Base-by-base conservation (phyloP, 1,140 invertebrate genomes). In the Apis laboriosa region DNA sequence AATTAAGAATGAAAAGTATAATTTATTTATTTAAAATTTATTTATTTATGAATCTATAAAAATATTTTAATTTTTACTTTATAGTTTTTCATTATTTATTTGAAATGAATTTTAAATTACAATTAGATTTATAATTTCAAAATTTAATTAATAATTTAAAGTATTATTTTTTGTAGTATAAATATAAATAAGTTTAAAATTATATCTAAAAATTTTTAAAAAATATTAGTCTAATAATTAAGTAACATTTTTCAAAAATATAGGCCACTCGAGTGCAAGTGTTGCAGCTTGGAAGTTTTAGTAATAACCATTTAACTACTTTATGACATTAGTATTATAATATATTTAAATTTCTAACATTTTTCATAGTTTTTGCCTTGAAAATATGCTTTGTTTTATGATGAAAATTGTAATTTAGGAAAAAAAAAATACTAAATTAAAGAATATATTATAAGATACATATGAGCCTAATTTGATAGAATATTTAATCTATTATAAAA, bases 311-410 rank as follows among this genome's bases (percentile, higher is more conserved):
- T 55, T 55, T 72, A 72, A 55, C 70, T 28, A 72, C 17, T 72
- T 72, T 72, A 72, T 72, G 49, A 51, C 24, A 72, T 72, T 72
- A 72, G 7, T 28, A 72, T 72, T 55, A 28, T 55, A 72, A 72
- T 49, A 71, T 71, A 28, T 19, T 12, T 15, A 28, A 72, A 19
- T n/a, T 72, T 72, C 15, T 17, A 55, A 49, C 51, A 28, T 71
- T 53, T 55, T 71, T 55, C 67, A 71, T 9, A n/a, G 11, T 17
- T 9, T 24, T 24, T 11, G 2, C 49, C 9, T n/a, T 53, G n/a
- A 71, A 19, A 28, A 43, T 19, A 71, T 19, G 24, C n/a, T 24
- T 24, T 13, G 51, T n/a, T 24, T 24, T 13, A n/a, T 5, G n/a
- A 70, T 24, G 51, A 55, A 55, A n/a, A 13, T 1, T 55, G 15